Evolutionary conservation across 2,888 invertebrate genomes (phyloP).

Genomic region (Drosophila mulleri): DNA sequence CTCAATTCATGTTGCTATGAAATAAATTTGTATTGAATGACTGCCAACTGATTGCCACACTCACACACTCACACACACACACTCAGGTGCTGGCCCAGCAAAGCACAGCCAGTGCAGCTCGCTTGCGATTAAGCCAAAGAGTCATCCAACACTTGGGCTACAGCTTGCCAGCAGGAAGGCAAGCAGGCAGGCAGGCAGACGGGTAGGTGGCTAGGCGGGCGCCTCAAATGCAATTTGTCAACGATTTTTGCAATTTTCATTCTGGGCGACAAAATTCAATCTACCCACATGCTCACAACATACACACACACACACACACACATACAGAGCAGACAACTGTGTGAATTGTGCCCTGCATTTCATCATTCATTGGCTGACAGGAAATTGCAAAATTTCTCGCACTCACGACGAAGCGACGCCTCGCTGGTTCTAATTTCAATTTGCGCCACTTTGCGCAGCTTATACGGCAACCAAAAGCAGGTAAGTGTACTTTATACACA

Average conservation of each 20-base stretch:
- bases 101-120: constrained; percentile 64
- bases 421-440: constrained; percentile 44
- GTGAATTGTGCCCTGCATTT: constrained; percentile 53
- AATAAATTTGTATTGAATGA: constrained; percentile 71
- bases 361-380: constrained; percentile 61
- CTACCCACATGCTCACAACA: constrained; percentile 21
- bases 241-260: constrained; percentile 72
- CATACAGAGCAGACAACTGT: constrained; percentile 10
- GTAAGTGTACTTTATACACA: constrained; percentile 11
- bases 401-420: constrained; percentile 22
- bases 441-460: constrained; percentile 30
- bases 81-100: constrained; percentile 2
- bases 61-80: constrained; percentile 11
- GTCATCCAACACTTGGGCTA: constrained; percentile 36
- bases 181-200: too few species aligned
- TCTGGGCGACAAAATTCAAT: constrained; percentile 66
- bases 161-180: constrained; percentile 1
- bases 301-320: constrained; percentile 10
- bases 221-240: constrained; percentile 75
- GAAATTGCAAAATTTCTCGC: constrained; percentile 66
- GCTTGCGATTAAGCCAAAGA: constrained; percentile 55
- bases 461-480: constrained; percentile 14
- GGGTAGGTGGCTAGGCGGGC: too few species aligned
- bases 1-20: constrained; percentile 58
- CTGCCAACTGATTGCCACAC: constrained; percentile 47